Base-by-base conservation (phyloP, 2,888 invertebrate genomes). In the Leucoma salicis region DNA sequence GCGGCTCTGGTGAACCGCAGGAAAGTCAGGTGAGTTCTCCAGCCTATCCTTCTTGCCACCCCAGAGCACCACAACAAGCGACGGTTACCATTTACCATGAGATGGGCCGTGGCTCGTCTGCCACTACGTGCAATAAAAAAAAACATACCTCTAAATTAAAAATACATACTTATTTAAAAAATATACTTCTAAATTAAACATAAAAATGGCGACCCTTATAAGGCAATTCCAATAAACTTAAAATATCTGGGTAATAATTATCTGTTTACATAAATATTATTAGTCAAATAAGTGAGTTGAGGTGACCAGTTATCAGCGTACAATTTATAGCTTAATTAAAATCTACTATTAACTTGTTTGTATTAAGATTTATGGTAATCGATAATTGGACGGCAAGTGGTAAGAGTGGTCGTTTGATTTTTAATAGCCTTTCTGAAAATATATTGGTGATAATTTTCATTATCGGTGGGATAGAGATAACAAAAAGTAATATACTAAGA, bases 281-380 rank as follows among this genome's bases (percentile, higher is more conserved):
- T 62, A 16, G 34, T 40, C 32, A 50, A 48, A 44, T 34, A 45
- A 39, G 27, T 39, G 11, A 28, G 46, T 50, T 48, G 16, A 46
- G 32, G 5, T 14, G 18, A 11, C 58, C 54, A 48, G 37, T 53
- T 50, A 39, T 38, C 32, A 31, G 7, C 24, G 39, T 1, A 36
- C 24, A 50, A 42, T 53, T 50, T 57, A 46, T 44, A 28, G 31
- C 18, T 34, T 46, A 45, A 49, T 57, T 61, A 57, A 61, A 50
- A 42, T 44, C 15, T 28, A 44, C 42, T 42, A 46, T 50, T 39
- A 46, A 46, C 36, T 42, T 35, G 31, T 38, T 21, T 36, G 21
- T 10, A 35, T 31, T 21, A 29, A 39, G 46, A 57, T 58, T 61
- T 61, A 62, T 61, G 58, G 31, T 61, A 41, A 61, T 53, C 27